phyloP scores from a whole-genome alignment of 2,113 vertebrate genomes.

The Pavo muticus region DNA sequence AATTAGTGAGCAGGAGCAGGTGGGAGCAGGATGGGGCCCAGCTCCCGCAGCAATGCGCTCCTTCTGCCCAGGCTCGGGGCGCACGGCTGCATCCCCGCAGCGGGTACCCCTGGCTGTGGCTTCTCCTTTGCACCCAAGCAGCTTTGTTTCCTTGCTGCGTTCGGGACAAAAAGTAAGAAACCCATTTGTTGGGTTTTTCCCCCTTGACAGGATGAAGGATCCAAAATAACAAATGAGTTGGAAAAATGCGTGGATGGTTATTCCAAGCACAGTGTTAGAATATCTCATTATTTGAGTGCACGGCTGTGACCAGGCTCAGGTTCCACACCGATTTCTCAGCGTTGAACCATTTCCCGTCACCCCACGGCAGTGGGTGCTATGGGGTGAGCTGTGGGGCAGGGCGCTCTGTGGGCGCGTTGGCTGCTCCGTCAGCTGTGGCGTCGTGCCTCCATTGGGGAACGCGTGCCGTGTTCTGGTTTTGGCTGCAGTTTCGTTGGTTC shows the following conservation, averaged over 20 bases:
- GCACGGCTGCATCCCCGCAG: too few species aligned
- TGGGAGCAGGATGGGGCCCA: background rate
- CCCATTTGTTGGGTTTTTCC: background rate
- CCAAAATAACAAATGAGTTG: slow-evolving; percentile 25
- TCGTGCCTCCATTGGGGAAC: rapidly evolving
- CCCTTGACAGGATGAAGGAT: slow-evolving; percentile 36
- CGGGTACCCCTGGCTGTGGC: rapidly evolving
- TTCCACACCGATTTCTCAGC: background rate
- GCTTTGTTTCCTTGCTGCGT: background rate
- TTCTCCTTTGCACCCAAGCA: background rate
- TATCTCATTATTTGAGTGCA: slow-evolving; percentile 51
- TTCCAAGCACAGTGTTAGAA: background rate
- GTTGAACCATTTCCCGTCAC: background rate
- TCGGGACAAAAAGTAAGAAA: slow-evolving; percentile 52
- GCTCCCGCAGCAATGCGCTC: background rate
- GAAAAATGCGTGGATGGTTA: background rate
- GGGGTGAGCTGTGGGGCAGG: background rate
- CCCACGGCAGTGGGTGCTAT: background rate
- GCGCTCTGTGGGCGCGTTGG: rapidly evolving
- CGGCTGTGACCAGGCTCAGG: slow-evolving; percentile 24
- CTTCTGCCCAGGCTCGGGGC: background rate
- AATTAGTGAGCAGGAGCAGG: background rate
- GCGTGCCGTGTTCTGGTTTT: rapidly evolving
- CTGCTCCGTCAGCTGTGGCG: rapidly evolving
- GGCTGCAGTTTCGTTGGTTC: background rate